Evolutionary conservation across 2,113 vertebrate species (phyloP).

Genomic region (Puntigrus tetrazona): DNA sequence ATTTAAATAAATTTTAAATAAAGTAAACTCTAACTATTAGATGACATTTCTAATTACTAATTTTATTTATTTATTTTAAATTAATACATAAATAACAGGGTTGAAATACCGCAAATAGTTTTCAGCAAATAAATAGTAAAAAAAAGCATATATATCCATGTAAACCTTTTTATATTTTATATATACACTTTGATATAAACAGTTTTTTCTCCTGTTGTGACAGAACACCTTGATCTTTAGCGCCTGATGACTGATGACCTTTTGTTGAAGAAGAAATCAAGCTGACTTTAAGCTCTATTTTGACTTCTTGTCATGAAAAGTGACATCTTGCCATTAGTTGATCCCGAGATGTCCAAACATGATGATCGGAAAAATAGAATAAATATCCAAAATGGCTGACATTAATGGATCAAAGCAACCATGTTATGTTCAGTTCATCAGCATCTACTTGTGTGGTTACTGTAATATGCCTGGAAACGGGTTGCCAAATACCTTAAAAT

Average conservation of each 20-base stretch:
- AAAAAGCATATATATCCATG: no score
- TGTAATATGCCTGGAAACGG: background rate
- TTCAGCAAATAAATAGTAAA: no score
- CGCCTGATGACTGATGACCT: background rate
- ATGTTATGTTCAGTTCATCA: background rate
- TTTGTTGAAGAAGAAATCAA: background rate
- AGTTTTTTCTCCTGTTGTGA: no score
- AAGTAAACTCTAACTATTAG: no score
- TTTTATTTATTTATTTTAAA: no score
- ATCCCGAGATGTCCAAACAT: background rate
- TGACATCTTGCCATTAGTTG: background rate
- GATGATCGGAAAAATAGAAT: background rate
- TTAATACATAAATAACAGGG: no score
- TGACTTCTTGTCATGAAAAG: no score
- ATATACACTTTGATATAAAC: no score
- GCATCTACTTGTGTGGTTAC: background rate
- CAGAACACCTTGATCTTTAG: no score
- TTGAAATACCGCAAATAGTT: background rate
- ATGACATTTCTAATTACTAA: no score
- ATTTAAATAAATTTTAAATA: no score
- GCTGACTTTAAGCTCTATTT: background rate
- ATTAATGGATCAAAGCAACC: constrained; percentile 6
- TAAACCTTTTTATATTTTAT: no score
- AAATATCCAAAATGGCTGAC: background rate
- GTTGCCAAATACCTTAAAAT: background rate